Base-by-base conservation (phyloP, 2,888 invertebrate species). In the Cecidostiba fungosa region DNA sequence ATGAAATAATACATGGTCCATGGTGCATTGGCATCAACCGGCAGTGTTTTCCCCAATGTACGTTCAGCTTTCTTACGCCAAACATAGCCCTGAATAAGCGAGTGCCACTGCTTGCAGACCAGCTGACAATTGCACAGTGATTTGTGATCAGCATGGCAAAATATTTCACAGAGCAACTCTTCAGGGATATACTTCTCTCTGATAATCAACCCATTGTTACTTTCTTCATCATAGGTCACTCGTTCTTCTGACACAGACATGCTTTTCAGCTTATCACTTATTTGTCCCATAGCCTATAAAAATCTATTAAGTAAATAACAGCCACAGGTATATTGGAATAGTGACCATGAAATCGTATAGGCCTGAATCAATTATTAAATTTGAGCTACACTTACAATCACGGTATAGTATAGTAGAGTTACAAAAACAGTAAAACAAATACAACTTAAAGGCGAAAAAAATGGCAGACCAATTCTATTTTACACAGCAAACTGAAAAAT, bases 21-120 rank as follows among this genome's bases (percentile, higher is more conserved):
- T 0, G 93, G 92, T 16, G 93, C 88, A 36, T 91, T 87, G 29
- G 91, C 89, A 76, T 91, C 90, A 0, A 91, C 88, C 70, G 92
- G 89, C 36, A 93, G 87, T 29, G 87, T 86, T 73, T 88, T 87
- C 5, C 87, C 88, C 19, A 91, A 59, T 23, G 89, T 87, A 54
- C 87, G 83, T 87, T 93, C 91, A 1, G 92, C 92, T 86, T 93
- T 94, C 72, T 92, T 90, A n/a, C 92, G 92, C 94, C 94, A 94
- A 6, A 94, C 91, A 16, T 93, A 91, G 54, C 87, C 92, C 88
- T 93, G 93, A 36, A 95, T 93, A 36, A 95, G 87, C 36, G 91
- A 90, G 82, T 93, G 93, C 95, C 95, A 95, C 66, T 92, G 92
- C 89, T 93, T 94, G 88, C 95, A 95, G 1, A 95, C 95, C 59